phyloP scores from a whole-genome alignment of 2,113 vertebrate genomes.

The Silurus glanis region DNA sequence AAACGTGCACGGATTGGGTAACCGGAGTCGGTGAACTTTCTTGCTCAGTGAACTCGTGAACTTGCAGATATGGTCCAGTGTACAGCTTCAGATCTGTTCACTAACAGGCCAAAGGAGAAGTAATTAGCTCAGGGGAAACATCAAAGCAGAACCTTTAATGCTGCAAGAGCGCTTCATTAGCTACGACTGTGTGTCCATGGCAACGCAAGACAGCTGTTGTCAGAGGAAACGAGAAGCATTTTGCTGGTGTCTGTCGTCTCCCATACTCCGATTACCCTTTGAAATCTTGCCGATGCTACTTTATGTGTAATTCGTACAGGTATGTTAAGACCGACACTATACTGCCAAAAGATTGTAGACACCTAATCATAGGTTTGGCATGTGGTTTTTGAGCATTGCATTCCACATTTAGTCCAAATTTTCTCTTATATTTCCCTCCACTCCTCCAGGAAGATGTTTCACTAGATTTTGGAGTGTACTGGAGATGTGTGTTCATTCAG shows the following conservation, averaged over 20 bases:
- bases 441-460: too few relatives aligned
- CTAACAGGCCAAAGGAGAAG: slow-evolving; percentile 54
- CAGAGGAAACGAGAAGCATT: slow-evolving; percentile 36
- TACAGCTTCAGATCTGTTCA: slow-evolving; percentile 29
- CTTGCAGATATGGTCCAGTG: slow-evolving; percentile 21
- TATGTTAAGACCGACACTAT: background rate
- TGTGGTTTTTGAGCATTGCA: too few relatives aligned
- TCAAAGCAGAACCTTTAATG: slow-evolving; percentile 62
- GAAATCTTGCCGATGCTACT: background rate
- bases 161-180: slow-evolving; percentile 58
- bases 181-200: slow-evolving; percentile 55
- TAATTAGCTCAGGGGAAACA: slow-evolving; percentile 61
- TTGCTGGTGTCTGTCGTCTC: background rate
- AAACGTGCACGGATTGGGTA: background rate
- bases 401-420: too few relatives aligned
- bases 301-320: too few relatives aligned
- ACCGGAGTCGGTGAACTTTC: background rate
- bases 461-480: too few relatives aligned
- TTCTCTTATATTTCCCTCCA: too few relatives aligned
- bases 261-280: background rate
- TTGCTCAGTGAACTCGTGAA: slow-evolving; percentile 2
- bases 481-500: too few relatives aligned
- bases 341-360: too few relatives aligned
- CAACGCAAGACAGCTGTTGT: slow-evolving; percentile 33
- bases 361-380: too few relatives aligned